phyloP scores from a whole-genome alignment of 2,113 vertebrate species.

The Tetrax tetrax region DNA sequence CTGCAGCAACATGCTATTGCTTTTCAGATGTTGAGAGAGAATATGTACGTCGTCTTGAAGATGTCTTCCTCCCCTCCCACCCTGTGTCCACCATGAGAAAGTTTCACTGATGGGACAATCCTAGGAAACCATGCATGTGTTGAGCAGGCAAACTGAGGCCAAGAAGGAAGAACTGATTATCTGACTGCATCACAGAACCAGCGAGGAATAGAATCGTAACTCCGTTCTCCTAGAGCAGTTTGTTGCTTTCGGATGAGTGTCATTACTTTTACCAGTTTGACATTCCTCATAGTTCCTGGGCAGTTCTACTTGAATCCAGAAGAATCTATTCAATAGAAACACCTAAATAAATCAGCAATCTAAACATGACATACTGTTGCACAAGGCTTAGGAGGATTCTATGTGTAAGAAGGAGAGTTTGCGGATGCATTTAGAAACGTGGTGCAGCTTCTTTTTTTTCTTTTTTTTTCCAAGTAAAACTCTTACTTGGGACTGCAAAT shows the following conservation, averaged over 20 bases:
- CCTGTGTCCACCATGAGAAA: neutral
- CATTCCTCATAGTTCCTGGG: neutral
- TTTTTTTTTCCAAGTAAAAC: neutral
- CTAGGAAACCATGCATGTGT: neutral
- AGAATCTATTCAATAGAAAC: neutral
- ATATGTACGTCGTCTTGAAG: neutral
- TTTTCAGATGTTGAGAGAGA: neutral
- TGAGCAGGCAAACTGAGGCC: neutral
- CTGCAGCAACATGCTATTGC: neutral
- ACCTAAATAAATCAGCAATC: neutral
- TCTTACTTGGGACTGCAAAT: neutral
- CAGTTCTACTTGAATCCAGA: neutral
- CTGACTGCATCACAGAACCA: neutral
- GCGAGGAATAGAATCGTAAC: neutral
- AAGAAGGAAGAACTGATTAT: neutral
- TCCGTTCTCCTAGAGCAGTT: neutral
- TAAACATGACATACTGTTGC: neutral
- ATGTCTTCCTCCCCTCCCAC: neutral
- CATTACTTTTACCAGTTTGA: neutral
- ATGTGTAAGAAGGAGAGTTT: neutral
- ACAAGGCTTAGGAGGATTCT: neutral
- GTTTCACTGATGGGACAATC: neutral
- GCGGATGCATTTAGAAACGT: neutral
- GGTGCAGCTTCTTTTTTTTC: neutral
- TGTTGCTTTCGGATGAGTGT: neutral